A percentile compares a stretch with the other conserved stretches of the same genome.
Evolutionary conservation across 1,140 invertebrate genomes (phyloP).

Genomic region (Anagrus nilaparvatae): DNA sequence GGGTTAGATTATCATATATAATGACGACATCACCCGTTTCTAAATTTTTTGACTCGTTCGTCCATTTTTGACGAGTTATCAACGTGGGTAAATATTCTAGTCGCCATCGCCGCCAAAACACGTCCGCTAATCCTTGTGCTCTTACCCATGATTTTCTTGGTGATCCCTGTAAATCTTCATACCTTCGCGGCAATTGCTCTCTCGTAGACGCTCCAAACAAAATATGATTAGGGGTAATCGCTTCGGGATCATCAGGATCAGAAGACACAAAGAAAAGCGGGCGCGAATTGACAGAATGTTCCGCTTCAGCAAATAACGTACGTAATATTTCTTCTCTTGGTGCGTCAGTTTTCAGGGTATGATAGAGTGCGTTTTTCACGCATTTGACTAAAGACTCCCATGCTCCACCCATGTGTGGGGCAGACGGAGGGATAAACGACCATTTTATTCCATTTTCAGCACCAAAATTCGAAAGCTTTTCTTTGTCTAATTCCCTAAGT

Average conservation of each 20-base stretch:
- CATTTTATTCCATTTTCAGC: not conserved
- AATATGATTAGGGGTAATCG: not conserved
- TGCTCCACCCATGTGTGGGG: not conserved
- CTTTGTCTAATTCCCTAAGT: conserved; percentile 9
- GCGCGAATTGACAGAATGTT: not conserved
- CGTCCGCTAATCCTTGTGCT: conserved; percentile 16
- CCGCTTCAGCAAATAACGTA: not conserved
- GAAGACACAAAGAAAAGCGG: not conserved
- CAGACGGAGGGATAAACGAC: not conserved
- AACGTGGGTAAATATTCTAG: conserved; percentile 21
- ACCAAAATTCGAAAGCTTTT: not conserved
- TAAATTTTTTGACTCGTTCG: not conserved
- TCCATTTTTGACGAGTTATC: conserved; percentile 23
- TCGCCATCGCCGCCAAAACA: conserved; percentile 23
- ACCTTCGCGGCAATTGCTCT: conserved; percentile 9
- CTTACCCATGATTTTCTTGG: conserved; percentile 11
- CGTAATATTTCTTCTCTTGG: not conserved
- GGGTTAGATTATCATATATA: not conserved
- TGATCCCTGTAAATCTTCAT: not conserved
- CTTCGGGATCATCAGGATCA: not conserved
- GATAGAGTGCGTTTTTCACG: not conserved
- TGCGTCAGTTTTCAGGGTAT: not conserved
- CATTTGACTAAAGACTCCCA: conserved; percentile 6
- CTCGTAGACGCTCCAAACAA: conserved; percentile 31
- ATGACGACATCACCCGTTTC: not conserved